Base-by-base conservation (phyloP, 2,797 vertebrate species). In the Alfaro cultratus region DNA sequence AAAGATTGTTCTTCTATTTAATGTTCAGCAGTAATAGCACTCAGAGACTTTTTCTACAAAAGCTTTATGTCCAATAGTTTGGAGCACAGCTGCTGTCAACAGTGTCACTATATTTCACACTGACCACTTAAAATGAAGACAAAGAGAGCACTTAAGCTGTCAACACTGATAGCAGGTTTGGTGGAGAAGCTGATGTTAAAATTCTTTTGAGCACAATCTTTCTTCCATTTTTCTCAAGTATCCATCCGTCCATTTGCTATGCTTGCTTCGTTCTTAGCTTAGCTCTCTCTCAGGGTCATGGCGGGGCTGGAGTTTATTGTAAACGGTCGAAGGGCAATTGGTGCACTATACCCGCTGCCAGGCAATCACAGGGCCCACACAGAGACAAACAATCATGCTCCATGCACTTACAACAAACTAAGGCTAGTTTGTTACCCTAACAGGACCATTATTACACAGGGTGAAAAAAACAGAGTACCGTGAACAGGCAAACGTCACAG, bases 121-220 rank as follows among this genome's bases (percentile, higher is more conserved):
- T 53, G 73, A 74, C 73, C 49, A 39, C 34, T 31, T 36, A 74
- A 74, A 39, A 36, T 55, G 49, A 74, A 41, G 73, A 53, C 3
- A 21, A 21, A 9, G 16, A 36, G 34, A 18, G 34, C 60, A 64
- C 31, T 64, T 64, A 64, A 36, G 3, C 34, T 18, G 31, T 64
- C 31, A 64, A 64, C 15, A 64, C 16, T 34, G 29, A 62, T 57
- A 57, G 26, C 53, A n/a, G 55, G 29, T 57, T 29, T 29, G 23
- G 13, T 7, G 31, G 15, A 9, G 31, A 34, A 31, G 60, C 31
- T 34, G 31, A 62, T 16, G 31, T 34, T 34, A 34, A 62, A 34
- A 31, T 62, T 62, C 15, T 62, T 62, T 62, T 62, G 5, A 62
- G 12, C 5, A 34, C 31, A 62, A 62, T 62, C 60, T 34, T 62